phyloP scores from a whole-genome alignment of 1,140 invertebrate species.

The Yoshiicerus persimilis region DNA sequence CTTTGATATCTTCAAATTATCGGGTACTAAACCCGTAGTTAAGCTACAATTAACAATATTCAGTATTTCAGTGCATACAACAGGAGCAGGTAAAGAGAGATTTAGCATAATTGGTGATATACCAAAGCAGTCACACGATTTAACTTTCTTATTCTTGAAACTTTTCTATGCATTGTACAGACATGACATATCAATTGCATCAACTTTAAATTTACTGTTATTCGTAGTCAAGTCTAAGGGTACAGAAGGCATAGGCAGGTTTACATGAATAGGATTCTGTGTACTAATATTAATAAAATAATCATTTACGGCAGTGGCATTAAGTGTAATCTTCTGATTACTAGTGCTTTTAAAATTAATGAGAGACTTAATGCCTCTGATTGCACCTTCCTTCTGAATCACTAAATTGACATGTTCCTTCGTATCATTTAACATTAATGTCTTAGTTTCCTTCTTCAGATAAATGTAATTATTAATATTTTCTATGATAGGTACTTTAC shows the following conservation, averaged over 20 bases:
- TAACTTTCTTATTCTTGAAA: not conserved
- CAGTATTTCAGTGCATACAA: not conserved
- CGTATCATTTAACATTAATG: not conserved
- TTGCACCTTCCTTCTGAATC: not conserved
- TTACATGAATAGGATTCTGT: not conserved
- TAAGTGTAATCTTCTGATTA: not conserved
- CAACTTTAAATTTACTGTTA: not conserved
- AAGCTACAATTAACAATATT: not conserved
- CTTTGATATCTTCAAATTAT: not conserved
- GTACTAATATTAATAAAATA: not conserved
- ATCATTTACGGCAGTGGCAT: not conserved
- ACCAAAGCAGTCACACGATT: not conserved
- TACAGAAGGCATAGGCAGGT: not conserved
- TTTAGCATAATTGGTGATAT: not conserved
- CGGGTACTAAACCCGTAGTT: not conserved
- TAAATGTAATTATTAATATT: not conserved
- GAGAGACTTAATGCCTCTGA: not conserved
- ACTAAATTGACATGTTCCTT: not conserved
- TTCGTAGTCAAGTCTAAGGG: not conserved
- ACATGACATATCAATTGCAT: not conserved
- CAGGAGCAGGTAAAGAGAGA: not conserved
- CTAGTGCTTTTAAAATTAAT: not conserved
- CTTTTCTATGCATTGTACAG: not conserved
- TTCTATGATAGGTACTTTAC: not conserved
- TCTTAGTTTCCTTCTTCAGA: not conserved